A percentile compares a stretch with the other conserved stretches of the same genome.
Evolutionary conservation across 2,888 invertebrate genomes (phyloP).

Genomic region (Apamea crenata): DNA sequence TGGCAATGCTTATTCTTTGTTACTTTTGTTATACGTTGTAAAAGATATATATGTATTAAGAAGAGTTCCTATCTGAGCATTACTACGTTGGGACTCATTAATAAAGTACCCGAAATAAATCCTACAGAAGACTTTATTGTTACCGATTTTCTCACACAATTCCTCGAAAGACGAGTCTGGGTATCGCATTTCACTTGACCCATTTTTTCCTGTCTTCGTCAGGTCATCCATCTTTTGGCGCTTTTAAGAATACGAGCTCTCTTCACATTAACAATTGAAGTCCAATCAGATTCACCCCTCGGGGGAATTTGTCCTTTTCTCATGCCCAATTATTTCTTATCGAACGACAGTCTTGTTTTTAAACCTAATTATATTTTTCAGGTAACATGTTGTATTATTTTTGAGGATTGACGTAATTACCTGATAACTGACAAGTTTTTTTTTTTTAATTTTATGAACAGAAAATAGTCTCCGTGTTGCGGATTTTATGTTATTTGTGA

Average conservation of each 20-base stretch:
- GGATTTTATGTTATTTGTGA: neutral
- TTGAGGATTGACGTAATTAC: neutral
- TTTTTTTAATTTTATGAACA: neutral
- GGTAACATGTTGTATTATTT: neutral
- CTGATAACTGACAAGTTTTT: no score
- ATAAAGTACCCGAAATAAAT: neutral
- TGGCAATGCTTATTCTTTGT: no score
- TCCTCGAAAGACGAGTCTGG: constrained; percentile 5
- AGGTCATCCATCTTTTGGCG: constrained; percentile 57
- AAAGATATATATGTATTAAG: no score
- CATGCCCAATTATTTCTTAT: constrained; percentile 37
- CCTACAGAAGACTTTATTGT: constrained; percentile 4
- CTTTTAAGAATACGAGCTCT: constrained; percentile 52
- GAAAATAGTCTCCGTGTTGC: no score
- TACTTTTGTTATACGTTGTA: no score
- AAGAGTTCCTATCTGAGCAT: neutral
- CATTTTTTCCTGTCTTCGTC: constrained; percentile 37
- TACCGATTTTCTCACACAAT: constrained; percentile 14
- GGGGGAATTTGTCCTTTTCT: constrained; percentile 27
- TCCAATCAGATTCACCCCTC: constrained; percentile 48
- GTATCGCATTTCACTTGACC: constrained; percentile 52
- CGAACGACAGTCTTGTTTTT: neutral
- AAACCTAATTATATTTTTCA: neutral
- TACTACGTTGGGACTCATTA: neutral
- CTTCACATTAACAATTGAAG: constrained; percentile 57